A percentile compares a stretch with the other conserved stretches of the same genome.
Evolutionary conservation across 2,797 vertebrate genomes (phyloP).

Genomic region (Perodicticus potto): DNA sequence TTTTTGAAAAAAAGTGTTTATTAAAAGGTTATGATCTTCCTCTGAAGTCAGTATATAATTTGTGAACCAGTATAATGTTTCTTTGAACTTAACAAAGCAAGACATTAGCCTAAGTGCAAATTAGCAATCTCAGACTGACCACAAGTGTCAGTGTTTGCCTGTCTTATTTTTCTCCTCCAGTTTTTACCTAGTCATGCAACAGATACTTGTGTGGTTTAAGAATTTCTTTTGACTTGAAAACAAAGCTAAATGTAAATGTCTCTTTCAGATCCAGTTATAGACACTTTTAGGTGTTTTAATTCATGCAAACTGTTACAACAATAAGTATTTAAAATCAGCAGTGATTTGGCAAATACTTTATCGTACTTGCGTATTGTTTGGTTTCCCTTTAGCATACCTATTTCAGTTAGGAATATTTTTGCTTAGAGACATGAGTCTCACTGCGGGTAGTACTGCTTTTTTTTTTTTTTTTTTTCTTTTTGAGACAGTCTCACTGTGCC

Average conservation of each 20-base stretch:
- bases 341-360: not conserved
- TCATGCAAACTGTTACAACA: not conserved
- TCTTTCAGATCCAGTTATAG: not conserved
- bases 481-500: no score
- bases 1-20: slow-evolving; percentile 28
- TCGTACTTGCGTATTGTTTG: not conserved
- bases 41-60: not conserved
- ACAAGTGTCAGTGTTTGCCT: slow-evolving; percentile 87
- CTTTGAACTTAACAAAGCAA: not conserved
- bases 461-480: not conserved
- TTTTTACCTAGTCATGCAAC: slow-evolving; percentile 26
- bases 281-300: not conserved
- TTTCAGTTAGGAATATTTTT: not conserved
- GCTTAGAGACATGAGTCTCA: not conserved
- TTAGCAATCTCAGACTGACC: slow-evolving; percentile 83
- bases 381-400: not conserved
- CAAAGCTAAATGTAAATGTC: slow-evolving; percentile 5
- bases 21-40: slow-evolving; percentile 14
- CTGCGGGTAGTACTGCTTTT: not conserved
- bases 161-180: slow-evolving; percentile 72
- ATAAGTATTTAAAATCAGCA: slow-evolving; percentile 3
- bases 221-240: slow-evolving; percentile 50
- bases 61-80: not conserved
- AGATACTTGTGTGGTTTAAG: not conserved
- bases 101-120: slow-evolving; percentile 55